Evolutionary conservation across 2,797 vertebrate genomes (phyloP).

Genomic region (Arctocebus calabarensis): DNA sequence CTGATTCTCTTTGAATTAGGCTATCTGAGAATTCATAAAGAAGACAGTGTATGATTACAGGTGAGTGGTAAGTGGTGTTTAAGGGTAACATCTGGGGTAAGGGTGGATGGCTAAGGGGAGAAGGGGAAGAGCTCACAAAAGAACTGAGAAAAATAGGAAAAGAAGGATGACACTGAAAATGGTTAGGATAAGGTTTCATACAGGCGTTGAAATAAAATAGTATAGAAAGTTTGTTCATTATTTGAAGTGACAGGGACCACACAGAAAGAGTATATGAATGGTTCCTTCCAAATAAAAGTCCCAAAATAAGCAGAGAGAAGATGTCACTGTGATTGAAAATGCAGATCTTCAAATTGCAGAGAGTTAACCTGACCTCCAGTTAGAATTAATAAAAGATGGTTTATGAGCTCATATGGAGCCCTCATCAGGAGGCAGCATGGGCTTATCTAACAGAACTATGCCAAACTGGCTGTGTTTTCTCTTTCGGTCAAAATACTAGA

Average conservation of each 20-base stretch:
- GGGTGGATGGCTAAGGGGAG: background rate
- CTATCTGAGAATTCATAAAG: background rate
- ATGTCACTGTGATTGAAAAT: conserved; percentile 7
- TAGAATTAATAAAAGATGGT: conserved; percentile 1
- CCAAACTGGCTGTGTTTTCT: background rate
- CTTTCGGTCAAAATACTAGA: background rate
- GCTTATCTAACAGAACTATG: background rate
- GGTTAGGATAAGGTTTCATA: background rate
- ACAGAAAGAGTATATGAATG: background rate
- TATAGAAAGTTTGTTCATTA: background rate
- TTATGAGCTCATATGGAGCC: background rate
- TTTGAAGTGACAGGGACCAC: conserved; percentile 25
- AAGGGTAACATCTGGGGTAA: background rate
- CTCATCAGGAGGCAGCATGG: background rate
- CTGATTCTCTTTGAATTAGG: background rate
- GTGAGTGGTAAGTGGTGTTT: background rate
- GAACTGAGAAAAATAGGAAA: background rate
- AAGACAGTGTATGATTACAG: background rate
- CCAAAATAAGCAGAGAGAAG: conserved; percentile 44
- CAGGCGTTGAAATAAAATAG: background rate
- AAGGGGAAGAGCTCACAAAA: background rate
- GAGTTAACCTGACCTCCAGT: background rate
- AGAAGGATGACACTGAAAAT: background rate
- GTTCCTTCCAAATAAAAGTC: background rate
- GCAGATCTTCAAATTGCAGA: conserved; percentile 10